Base-by-base conservation (phyloP, 2,797 vertebrate species). In the Spheniscus humboldti region DNA sequence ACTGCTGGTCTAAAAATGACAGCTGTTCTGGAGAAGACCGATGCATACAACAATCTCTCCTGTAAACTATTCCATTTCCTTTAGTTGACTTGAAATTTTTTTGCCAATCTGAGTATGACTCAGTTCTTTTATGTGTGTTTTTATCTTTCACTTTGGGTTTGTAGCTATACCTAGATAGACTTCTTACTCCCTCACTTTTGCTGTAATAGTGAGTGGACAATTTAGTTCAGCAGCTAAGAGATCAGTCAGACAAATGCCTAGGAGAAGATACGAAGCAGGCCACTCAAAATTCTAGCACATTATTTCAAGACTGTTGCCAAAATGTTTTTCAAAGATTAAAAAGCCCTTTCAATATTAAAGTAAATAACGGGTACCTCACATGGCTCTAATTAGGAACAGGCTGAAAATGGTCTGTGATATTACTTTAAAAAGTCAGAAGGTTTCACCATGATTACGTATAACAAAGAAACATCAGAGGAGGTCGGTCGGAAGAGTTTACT, bases 1-100 rank as follows among this genome's bases (percentile, higher is more conserved):
- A 85, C 39, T 76, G 63, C 71, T 95, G 84, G 86, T 90, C 94
- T 95, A 86, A 94, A 96, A 97, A 94, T 91, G 82, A 94, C 93
- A 97, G 91, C 87, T 96, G 87, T 76, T 91, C 82, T 92, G 67
- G 66, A 96, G 93, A 96, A 86, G 87, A 81, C 91, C 35, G 7
- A 74, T 80, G 53, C 53, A 75, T 84, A 93, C 55, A 96, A 47
- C 71, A 82, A 56, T 39, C 52, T 66, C 82, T 96, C 82, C 94
- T 79, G 53, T 63, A 88, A 94, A 94, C 64, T 82, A 69, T 80
- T 90, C 62, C 2, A 13, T 85, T 92, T 91, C 37, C 73, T 92
- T 90, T 71, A 71, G 75, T 68, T 83, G 37, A 75, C 82, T 77
- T 47, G 31, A 48, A 23, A 4, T 2, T 45, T 35, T 96, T 96